Evolutionary conservation across 64 coral and sea anemone species (phyloP).

Genomic region (Exaiptasia diaphana): DNA sequence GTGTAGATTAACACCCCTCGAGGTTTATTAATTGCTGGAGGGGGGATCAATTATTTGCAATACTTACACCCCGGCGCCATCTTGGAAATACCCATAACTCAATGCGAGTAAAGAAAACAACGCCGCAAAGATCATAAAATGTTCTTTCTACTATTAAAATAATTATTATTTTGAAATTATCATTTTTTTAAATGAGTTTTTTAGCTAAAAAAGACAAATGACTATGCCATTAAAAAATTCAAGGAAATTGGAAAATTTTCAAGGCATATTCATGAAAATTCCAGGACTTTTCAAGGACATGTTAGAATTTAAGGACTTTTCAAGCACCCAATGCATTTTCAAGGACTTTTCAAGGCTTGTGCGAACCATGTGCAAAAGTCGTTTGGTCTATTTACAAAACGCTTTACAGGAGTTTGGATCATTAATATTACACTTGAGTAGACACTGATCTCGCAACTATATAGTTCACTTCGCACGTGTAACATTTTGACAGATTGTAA

Average conservation of each 20-base stretch:
- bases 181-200: background rate
- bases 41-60: background rate
- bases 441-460: background rate
- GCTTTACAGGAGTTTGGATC: slow-evolving; percentile 30
- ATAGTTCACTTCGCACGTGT: background rate
- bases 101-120: background rate
- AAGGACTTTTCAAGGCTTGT: slow-evolving; percentile 32
- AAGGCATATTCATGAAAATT: background rate
- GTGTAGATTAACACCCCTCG: too few species aligned
- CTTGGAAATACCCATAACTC: background rate
- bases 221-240: background rate
- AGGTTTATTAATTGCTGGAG: background rate
- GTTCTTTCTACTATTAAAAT: too few species aligned
- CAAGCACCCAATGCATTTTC: background rate
- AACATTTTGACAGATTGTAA: slow-evolving; percentile 15
- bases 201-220: background rate
- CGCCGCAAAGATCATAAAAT: too few species aligned
- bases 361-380: slow-evolving; percentile 12
- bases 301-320: slow-evolving; percentile 1
- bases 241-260: slow-evolving; percentile 14
- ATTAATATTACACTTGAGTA: background rate
- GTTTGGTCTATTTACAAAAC: background rate
- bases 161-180: too few species aligned
- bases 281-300: slow-evolving; percentile 8
- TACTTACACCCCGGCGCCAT: background rate